Evolutionary conservation across 2,888 invertebrate genomes (phyloP).

Genomic region (Synanthedon myopaeformis): DNA sequence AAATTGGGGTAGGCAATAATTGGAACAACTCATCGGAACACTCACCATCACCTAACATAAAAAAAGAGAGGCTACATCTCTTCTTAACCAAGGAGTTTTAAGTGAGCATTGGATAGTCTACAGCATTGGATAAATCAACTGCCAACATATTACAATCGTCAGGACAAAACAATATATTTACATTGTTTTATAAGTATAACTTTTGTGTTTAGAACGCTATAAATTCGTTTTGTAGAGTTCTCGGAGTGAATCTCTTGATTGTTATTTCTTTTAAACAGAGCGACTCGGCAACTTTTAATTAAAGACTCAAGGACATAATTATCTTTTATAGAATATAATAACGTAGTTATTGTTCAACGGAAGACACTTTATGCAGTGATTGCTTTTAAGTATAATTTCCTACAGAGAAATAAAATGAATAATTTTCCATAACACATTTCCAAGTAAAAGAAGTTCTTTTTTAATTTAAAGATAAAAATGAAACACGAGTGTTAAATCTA

Average conservation of each 20-base stretch:
- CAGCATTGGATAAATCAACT: no score
- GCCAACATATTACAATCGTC: no score
- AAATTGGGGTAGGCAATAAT: no score
- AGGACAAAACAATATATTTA: no score
- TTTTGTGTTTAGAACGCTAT: not conserved
- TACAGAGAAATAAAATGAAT: conserved; percentile 6
- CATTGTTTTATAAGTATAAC: not conserved
- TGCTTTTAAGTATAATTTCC: conserved; percentile 6
- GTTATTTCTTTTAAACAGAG: conserved; percentile 32
- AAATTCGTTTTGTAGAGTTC: not conserved
- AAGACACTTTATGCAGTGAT: not conserved
- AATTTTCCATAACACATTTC: conserved; percentile 4
- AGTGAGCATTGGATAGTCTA: no score
- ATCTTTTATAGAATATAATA: conserved; percentile 32
- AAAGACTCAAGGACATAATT: conserved; percentile 46
- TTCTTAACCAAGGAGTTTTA: no score
- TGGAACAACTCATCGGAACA: no score
- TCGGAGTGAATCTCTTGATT: conserved; percentile 19
- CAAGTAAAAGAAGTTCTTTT: no score
- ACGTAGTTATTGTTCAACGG: conserved; percentile 21
- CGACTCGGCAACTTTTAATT: conserved; percentile 50
- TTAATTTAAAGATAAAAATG: no score
- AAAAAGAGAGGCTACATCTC: no score
- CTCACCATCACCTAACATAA: no score
- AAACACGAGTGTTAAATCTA: no score